Base-by-base conservation (phyloP, 2,113 vertebrate genomes). In the Bambusicola thoracicus region DNA sequence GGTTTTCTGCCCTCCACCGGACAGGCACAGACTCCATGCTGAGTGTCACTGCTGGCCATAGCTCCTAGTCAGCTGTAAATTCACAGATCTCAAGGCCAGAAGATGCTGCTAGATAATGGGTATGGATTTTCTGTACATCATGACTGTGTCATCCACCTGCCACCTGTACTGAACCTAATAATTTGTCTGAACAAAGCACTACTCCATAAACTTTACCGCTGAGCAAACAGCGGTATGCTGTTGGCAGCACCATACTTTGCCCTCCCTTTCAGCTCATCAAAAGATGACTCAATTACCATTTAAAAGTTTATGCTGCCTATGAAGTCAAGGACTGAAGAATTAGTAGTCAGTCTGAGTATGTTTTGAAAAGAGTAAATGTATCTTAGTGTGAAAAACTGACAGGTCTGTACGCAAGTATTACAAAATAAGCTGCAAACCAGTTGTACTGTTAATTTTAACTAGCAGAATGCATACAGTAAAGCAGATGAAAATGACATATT, bases 191-290 rank as follows among this genome's bases (percentile, higher is more conserved):
- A 91, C 93, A 85, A 94, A 95, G 87, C 82, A 77, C 63, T 85
- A 80, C 63, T 89, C 85, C 90, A 94, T 95, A 91, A 95, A 96
- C 67, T 89, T 95, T 80, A 94, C 92, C 92, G 96, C 94, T 95
- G 94, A 95, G 92, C 92, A 95, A 95, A 96, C 90, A 91, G 75
- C 81, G 22, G 61, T 40, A 18, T 1, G 1, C 78, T 66, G 48
- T 19, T 89, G 81, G 85, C 81, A 89, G 20, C 87, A 82, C 79
- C 93, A 87, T 44, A 38, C 63, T 77, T 90, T 56, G 85, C 75
- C 91, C 81, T 94, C 48, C 63, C 70, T 85, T 87, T 89, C 85
- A 82, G 75, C 75, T 86, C 79, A 80, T 91, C 90, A 92, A 82
- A 91, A 92, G 87, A 92, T 87, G 79, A 80, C 93, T 96, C 93